Evolutionary conservation across 2,113 vertebrate genomes (phyloP).

Genomic region (Sula dactylatra): DNA sequence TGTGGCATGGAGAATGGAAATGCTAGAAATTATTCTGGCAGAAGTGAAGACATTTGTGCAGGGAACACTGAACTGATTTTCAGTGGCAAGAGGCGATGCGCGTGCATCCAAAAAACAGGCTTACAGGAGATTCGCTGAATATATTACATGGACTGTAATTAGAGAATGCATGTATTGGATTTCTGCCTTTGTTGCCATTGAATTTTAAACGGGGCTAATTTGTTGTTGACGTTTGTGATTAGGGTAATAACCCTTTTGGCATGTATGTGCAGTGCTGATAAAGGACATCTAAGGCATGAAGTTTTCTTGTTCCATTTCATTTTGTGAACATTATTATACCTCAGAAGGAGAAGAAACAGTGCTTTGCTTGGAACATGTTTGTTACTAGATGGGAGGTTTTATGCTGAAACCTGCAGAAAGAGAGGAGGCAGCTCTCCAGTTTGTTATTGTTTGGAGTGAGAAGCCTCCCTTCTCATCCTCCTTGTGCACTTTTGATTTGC

Average conservation of each 20-base stretch:
- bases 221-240: conserved; percentile 9
- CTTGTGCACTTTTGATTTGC: neutral
- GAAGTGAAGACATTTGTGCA: neutral
- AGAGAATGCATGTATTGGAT: neutral
- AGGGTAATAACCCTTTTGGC: conserved; percentile 8
- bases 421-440: neutral
- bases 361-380: neutral
- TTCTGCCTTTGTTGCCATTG: conserved; percentile 5
- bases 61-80: neutral
- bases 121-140: neutral
- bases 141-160: neutral
- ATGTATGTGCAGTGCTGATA: neutral
- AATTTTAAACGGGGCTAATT: conserved; percentile 51
- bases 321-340: neutral
- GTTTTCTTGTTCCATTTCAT: neutral
- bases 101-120: neutral
- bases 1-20: neutral
- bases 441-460: neutral
- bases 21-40: neutral
- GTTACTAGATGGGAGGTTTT: neutral
- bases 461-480: neutral
- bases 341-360: neutral
- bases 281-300: conserved; percentile 1
- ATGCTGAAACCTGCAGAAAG: conserved; percentile 10
- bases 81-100: neutral